These are phyloP conservation scores for Drosophila subpulchrella DNA, from an alignment of 1,140 invertebrate genomes.

Conservation along the genomic window DNA sequence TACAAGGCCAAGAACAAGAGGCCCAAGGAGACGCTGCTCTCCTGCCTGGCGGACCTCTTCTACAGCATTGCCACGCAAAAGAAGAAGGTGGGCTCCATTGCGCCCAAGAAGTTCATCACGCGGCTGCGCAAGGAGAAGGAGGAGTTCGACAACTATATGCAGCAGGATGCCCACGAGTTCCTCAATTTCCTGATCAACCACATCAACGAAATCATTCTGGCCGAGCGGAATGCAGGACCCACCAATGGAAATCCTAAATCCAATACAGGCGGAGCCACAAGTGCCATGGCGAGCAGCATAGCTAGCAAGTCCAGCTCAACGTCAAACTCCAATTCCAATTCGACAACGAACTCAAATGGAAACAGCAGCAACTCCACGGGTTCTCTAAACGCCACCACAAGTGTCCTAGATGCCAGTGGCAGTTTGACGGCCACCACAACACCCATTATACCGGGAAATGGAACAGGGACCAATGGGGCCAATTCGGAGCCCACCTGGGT, in stretches of 20 bases:
- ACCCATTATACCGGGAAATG: slow-evolving; percentile 35
- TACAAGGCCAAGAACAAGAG: slow-evolving; percentile 99
- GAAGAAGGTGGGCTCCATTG: slow-evolving; percentile 99
- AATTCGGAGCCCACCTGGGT: slow-evolving; percentile 98
- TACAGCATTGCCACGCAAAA: slow-evolving; percentile 99
- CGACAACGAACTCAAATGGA: slow-evolving; percentile 84
- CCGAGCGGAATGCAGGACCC: slow-evolving; percentile 91
- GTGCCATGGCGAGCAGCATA: slow-evolving; percentile 42
- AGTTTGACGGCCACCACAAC: slow-evolving; percentile 64
- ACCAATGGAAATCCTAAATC: slow-evolving; percentile 17
- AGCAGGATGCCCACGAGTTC: slow-evolving; percentile 99
- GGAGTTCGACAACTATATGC: slow-evolving; percentile 99
- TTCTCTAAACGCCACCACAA: slow-evolving; percentile 66
- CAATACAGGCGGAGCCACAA: slow-evolving; percentile 10
- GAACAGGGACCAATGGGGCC: slow-evolving; percentile 68
- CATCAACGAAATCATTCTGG: slow-evolving; percentile 96
- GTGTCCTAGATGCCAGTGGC: slow-evolving; percentile 62
- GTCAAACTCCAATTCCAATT: slow-evolving; percentile 74
- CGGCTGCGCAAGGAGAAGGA: slow-evolving; percentile 99
- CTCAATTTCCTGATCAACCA: slow-evolving; percentile 99
- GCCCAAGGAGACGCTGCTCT: slow-evolving; percentile 98
- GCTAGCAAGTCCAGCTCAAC: slow-evolving; percentile 74
- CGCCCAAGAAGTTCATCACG: slow-evolving; percentile 99
- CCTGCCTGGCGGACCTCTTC: slow-evolving; percentile 99
- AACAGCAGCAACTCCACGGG: slow-evolving; percentile 85